Percentiles rank a stretch among this genome's conserved stretches.
These are phyloP conservation scores for Ianthella basta DNA, from an alignment of 37 sponge, comb jelly and placozoan species.

Conservation along the genomic window DNA sequence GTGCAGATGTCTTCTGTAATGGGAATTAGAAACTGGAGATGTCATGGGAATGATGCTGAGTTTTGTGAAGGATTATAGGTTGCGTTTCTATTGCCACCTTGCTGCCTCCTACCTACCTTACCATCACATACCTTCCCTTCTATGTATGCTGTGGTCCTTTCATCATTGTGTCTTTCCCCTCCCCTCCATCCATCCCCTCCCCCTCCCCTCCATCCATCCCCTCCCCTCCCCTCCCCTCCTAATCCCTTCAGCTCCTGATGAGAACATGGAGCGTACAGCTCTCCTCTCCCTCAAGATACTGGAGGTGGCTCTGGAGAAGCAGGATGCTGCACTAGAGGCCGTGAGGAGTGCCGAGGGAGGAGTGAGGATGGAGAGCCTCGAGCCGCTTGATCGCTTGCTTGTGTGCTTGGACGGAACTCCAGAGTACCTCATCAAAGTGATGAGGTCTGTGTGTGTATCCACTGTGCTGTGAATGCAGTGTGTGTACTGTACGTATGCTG, in stretches of 20 bases:
- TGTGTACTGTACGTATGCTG: slow-evolving; percentile 14
- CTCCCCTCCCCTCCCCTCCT: too few relatives aligned
- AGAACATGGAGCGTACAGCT: slow-evolving; percentile 65
- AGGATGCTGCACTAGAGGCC: slow-evolving; percentile 54
- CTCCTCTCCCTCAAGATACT: slow-evolving; percentile 83
- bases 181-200: too few relatives aligned
- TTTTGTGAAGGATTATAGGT: too few relatives aligned
- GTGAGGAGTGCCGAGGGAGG: slow-evolving; percentile 37
- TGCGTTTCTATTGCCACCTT: too few relatives aligned
- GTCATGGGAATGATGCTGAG: too few relatives aligned
- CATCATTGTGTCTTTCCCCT: too few relatives aligned
- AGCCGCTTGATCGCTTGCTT: slow-evolving; percentile 84
- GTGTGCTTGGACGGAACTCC: slow-evolving; percentile 77
- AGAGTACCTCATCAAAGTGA: slow-evolving; percentile 81
- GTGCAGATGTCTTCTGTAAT: too few relatives aligned
- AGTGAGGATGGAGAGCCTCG: slow-evolving; percentile 20
- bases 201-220: too few relatives aligned
- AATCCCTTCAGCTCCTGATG: background rate
- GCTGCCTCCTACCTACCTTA: too few relatives aligned
- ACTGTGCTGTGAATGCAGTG: slow-evolving; percentile 25
- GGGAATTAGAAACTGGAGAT: too few relatives aligned
- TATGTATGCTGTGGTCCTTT: too few relatives aligned
- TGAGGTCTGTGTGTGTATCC: slow-evolving; percentile 72
- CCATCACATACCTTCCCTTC: too few relatives aligned
- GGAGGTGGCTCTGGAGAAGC: slow-evolving; percentile 70